Evolutionary conservation across 2,888 invertebrate genomes (phyloP), one percentile per base, ranked within the genome.

Genomic region (Parasteatoda lunata): DNA sequence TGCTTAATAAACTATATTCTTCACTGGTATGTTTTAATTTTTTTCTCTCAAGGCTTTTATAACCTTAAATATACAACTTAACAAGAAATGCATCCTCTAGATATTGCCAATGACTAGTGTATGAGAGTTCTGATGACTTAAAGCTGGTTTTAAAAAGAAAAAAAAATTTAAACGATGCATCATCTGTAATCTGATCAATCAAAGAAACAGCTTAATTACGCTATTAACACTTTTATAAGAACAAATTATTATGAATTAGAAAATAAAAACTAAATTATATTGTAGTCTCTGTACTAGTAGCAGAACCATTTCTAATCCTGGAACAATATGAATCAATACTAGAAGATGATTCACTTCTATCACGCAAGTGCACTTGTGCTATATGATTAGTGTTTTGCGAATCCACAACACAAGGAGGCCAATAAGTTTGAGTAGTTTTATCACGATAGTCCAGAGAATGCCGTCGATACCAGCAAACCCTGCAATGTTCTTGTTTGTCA

Each of bases 291-390:
- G 89, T 89, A 66, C 87, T 87, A 5, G 84, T 87, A 0, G 59
- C 64, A 4, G 88, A 88, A 6, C 84, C 84, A 77, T 87, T 87
- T 11, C 84, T 79, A 6, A 75, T 78, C 45, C 85, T 54, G 59
- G 88, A 81, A 9, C 73, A 64, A 54, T 83, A 76, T 3, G 88
- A 88, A 48, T 89, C 89, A 48, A 82, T 73, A 75, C 88, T 88
- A 30, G 88, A 88, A 8, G 85, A 83, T 15, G 89, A 89, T 75
- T 88, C 89, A 52, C 88, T 85, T 66, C 89, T 79, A 65, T 85
- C 79, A 66, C 84, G 64, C 15, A 75, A 79, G 64, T 89, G 87
- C 52, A 84, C 72, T 68, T 82, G 81, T n/a, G 83, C 85, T 52
- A 86, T 77, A 13, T 77, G 79, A 30, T 79, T 76, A 6, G 47